These are phyloP conservation scores for Brassicogethes aeneus DNA, from an alignment of 2,888 invertebrate species.

Conservation along the genomic window DNA sequence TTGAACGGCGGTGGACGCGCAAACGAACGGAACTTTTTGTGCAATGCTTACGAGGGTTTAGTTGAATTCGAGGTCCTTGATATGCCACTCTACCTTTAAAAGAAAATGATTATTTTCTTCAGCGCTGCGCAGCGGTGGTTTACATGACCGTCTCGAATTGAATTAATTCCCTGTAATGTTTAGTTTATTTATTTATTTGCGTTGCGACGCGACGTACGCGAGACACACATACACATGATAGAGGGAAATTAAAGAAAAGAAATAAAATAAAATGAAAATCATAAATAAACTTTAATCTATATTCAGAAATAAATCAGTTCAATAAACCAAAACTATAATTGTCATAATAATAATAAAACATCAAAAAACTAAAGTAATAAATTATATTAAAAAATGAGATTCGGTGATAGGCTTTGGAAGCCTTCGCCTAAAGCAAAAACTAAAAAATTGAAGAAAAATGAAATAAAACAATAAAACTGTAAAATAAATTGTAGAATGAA, in stretches of 20 bases:
- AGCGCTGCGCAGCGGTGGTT: too few relatives aligned
- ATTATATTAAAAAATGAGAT: conserved; percentile 22
- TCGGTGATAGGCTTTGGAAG: conserved; percentile 7
- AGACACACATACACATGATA: conserved; percentile 27
- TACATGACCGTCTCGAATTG: too few relatives aligned
- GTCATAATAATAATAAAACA: conserved; percentile 16
- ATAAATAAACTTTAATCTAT: conserved; percentile 32
- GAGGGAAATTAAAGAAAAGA: conserved; percentile 28
- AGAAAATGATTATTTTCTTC: too few relatives aligned
- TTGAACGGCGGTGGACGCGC: conserved; percentile 14
- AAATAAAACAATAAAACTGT: conserved; percentile 20
- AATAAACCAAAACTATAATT: conserved; percentile 25
- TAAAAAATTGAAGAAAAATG: conserved; percentile 16
- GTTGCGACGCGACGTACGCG: conserved; percentile 22
- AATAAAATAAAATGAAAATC: conserved; percentile 31
- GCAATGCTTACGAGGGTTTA: background rate
- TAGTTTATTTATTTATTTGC: background rate
- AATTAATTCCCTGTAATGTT: background rate
- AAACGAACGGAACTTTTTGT: background rate
- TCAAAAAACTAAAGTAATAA: conserved; percentile 23
- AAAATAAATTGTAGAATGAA: conserved; percentile 17
- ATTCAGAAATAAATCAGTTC: conserved; percentile 24
- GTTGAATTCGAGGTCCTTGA: background rate
- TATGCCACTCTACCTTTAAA: too few relatives aligned
- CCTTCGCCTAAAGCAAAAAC: conserved; percentile 18